A percentile compares a stretch with the other conserved stretches of the same genome.
Evolutionary conservation across 2,113 vertebrate genomes (phyloP).

Genomic region (Oxyura jamaicensis): DNA sequence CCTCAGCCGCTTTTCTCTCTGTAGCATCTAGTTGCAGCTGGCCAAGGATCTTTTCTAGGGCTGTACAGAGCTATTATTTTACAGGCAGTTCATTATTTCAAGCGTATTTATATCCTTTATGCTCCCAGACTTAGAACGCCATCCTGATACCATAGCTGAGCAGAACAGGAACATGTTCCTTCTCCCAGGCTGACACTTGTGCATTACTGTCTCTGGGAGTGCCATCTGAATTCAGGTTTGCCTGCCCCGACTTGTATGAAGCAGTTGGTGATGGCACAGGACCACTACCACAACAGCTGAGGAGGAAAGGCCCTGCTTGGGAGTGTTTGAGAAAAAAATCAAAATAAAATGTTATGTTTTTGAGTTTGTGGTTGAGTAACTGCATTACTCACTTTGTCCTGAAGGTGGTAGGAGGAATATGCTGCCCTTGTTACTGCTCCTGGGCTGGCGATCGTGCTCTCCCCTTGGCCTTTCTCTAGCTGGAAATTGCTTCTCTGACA

Average conservation of each 20-base stretch:
- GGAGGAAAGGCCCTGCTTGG: not conserved
- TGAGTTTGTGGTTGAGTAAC: not conserved
- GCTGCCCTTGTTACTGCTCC: not conserved
- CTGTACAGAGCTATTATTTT: not conserved
- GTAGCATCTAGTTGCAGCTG: not conserved
- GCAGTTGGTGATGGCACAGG: not conserved
- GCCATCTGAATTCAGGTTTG: not conserved
- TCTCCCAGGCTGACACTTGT: not conserved
- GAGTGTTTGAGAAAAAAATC: not conserved
- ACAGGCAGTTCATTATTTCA: not conserved
- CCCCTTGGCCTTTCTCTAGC: not conserved
- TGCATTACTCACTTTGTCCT: not conserved
- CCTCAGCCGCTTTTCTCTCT: not conserved
- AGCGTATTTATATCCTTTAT: not conserved
- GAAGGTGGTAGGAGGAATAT: not conserved
- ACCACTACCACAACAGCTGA: not conserved
- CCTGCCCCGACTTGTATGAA: not conserved
- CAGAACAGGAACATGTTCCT: not conserved
- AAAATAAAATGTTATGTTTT: not conserved
- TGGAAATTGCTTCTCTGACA: not conserved
- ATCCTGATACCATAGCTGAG: not conserved
- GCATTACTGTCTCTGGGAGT: not conserved
- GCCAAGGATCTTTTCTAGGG: not conserved
- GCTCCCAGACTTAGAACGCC: not conserved
- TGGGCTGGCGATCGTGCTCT: not conserved